Base-by-base conservation (phyloP, 2,113 vertebrate species). In the Amphilophus citrinellus region DNA sequence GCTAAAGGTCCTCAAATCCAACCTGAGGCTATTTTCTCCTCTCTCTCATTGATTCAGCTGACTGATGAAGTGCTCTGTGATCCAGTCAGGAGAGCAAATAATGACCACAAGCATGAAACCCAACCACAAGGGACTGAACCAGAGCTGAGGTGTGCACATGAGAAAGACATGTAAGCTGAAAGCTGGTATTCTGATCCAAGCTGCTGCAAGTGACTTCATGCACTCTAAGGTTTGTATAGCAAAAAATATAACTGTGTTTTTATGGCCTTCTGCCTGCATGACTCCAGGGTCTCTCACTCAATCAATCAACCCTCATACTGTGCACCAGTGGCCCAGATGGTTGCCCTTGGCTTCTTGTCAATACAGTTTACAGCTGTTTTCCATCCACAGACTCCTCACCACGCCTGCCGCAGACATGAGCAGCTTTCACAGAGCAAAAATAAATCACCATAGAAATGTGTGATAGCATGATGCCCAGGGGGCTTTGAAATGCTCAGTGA, bases 321-420 rank as follows among this genome's bases (percentile, higher is more conserved):
- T 68, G 83, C 83, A 86, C 61, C 79, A 76, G 84, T 71, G 58
- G 62, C 62, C 80, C 90, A 89, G 77, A 77, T 85, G 84, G 61
- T 84, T 79, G 83, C 85, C 89, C 89, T 87, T 27, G 77, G 85
- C 85, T 91, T 61, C 88, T 62, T 65, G 89, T 93, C 83, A 24
- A 91, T 91, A 88, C 80, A 85, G 77, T 92, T 89, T 91, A 90
- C 93, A 91, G 91, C 89, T 88, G 91, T 88, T 93, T 84, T 90
- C 86, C 63, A 84, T 87, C 84, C 11, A 13, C 62, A 77, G 56
- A 61, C 76, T 76, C 59, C 65, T 77, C 80, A 37, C 65, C 60
- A 56, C 53, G 77, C 35, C 84, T 81, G 84, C 88, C 7, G 20
- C 63, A 85, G 83, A 85, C 88, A 82, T 65, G 79, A 85, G 81